A percentile compares a stretch with the other conserved stretches of the same genome.
These are phyloP conservation scores for Elgaria multicarinata DNA, from an alignment of 2,113 vertebrate species.

Conservation along the genomic window DNA sequence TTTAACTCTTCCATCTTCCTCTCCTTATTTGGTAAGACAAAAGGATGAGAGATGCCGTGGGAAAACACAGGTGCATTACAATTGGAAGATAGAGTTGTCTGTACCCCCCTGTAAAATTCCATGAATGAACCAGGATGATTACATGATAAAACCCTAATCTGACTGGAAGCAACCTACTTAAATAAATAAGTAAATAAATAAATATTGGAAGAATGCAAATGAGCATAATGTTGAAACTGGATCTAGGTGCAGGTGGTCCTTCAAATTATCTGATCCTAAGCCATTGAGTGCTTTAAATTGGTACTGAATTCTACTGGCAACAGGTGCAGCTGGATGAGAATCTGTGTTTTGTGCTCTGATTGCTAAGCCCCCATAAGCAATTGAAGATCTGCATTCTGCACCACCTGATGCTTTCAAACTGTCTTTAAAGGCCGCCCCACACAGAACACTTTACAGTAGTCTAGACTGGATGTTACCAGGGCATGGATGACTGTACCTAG, in stretches of 20 bases:
- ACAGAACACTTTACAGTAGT: background rate
- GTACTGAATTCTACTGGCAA: background rate
- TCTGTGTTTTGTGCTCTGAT: background rate
- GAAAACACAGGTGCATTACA: too few relatives aligned
- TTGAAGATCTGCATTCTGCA: background rate
- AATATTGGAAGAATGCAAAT: too few relatives aligned
- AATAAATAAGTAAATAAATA: too few relatives aligned
- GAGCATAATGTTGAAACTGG: too few relatives aligned
- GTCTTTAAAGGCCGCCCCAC: background rate
- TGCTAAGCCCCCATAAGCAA: background rate
- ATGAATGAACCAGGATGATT: too few relatives aligned
- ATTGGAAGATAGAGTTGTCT: too few relatives aligned
- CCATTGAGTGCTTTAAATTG: background rate
- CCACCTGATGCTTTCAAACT: background rate
- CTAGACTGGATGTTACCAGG: background rate
- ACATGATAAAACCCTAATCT: too few relatives aligned
- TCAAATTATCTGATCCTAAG: background rate
- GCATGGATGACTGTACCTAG: background rate
- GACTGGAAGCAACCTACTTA: too few relatives aligned
- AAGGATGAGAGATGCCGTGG: too few relatives aligned
- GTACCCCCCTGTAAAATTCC: too few relatives aligned
- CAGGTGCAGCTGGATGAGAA: background rate
- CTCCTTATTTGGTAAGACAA: too few relatives aligned
- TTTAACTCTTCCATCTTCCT: too few relatives aligned
- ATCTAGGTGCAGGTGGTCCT: background rate